A percentile compares a stretch with the other conserved stretches of the same genome.
Evolutionary conservation across 2,797 vertebrate species (phyloP).

Genomic region (Kryptolebias ocellatus): DNA sequence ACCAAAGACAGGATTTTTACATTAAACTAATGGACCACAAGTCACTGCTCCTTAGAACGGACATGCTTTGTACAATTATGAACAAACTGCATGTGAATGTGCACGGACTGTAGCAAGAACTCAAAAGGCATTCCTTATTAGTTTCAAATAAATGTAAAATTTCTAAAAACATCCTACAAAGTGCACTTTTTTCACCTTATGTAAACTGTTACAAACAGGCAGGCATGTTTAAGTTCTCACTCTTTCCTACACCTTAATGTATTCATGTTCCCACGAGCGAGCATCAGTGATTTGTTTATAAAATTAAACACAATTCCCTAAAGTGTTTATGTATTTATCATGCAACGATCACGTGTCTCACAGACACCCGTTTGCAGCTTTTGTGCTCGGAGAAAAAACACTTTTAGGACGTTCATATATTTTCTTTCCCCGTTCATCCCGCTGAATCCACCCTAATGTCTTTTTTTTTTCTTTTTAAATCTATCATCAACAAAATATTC

Average conservation of each 20-base stretch:
- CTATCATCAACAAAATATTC: background rate
- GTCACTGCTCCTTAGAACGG: background rate
- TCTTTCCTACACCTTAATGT: conserved; percentile 35
- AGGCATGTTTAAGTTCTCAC: conserved; percentile 32
- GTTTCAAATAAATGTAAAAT: conserved; percentile 27
- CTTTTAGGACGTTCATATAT: background rate
- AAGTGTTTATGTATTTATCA: background rate
- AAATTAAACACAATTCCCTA: conserved; percentile 1
- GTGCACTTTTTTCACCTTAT: conserved; percentile 31
- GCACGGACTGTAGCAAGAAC: background rate
- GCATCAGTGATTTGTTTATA: conserved; percentile 4
- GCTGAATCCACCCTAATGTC: no score
- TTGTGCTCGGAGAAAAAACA: conserved; percentile 1
- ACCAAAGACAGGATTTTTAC: background rate
- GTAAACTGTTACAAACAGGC: conserved; percentile 50
- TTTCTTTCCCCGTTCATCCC: no score
- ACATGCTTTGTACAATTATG: conserved; percentile 24
- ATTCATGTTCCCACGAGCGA: conserved; percentile 44
- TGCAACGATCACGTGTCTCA: background rate
- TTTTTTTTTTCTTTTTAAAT: no score
- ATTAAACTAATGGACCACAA: conserved; percentile 23
- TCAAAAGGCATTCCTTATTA: conserved; percentile 21
- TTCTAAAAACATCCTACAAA: conserved; percentile 50
- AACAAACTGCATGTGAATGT: background rate
- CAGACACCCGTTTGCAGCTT: background rate